A percentile compares a stretch with the other conserved stretches of the same genome.
These are phyloP conservation scores for Cephalopachus bancanus DNA, from an alignment of 2,797 vertebrate species.

Conservation along the genomic window DNA sequence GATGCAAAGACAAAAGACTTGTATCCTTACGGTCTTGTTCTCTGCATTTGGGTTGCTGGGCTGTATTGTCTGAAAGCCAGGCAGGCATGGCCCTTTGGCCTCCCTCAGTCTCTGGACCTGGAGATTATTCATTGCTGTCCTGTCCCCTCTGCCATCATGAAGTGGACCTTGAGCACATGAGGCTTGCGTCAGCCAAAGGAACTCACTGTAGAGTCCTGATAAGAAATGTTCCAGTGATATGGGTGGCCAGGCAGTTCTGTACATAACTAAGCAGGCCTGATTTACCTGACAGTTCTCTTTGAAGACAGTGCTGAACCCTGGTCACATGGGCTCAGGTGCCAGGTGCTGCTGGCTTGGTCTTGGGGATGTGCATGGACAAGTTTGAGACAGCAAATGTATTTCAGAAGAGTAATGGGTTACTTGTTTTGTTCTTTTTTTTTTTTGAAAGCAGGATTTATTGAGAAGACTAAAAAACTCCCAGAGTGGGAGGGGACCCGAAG, in stretches of 20 bases:
- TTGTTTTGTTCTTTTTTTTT: not conserved
- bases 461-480: too few relatives aligned
- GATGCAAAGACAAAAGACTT: not conserved
- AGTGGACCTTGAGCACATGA: not conserved
- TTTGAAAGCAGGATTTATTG: too few relatives aligned
- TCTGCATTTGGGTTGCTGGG: not conserved
- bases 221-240: not conserved
- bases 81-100: not conserved
- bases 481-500: too few relatives aligned
- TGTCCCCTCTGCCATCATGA: not conserved
- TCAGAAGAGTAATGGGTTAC: not conserved
- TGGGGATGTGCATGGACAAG: not conserved
- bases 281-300: not conserved
- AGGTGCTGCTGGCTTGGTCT: not conserved
- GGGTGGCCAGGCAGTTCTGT: not conserved
- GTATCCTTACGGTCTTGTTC: not conserved
- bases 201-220: constrained; percentile 1
- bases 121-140: not conserved
- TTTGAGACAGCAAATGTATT: not conserved
- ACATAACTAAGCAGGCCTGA: not conserved
- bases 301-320: not conserved
- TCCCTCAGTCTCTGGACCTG: constrained; percentile 50
- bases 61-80: not conserved
- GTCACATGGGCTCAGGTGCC: not conserved
- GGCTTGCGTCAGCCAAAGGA: constrained; percentile 42